phyloP scores from a whole-genome alignment of 1,140 invertebrate genomes.

The Tigriopus japonicus region DNA sequence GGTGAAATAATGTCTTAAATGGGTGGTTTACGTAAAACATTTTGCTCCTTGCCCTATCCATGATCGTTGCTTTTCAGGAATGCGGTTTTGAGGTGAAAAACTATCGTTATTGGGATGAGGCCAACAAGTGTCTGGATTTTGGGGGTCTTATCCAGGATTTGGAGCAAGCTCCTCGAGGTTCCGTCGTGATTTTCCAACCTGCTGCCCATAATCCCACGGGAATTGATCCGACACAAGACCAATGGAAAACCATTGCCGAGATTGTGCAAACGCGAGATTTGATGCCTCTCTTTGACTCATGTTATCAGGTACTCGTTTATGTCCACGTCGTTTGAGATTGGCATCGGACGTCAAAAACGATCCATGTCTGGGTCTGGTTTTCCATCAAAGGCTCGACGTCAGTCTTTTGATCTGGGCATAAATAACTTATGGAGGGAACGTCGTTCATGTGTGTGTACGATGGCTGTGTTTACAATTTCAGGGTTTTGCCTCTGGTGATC shows the following conservation, averaged over 20 bases:
- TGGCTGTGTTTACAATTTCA: constrained; percentile 29
- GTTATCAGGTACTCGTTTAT: constrained; percentile 36
- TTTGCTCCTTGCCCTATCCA: too few species aligned
- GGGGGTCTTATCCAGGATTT: constrained; percentile 64
- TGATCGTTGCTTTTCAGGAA: too few species aligned
- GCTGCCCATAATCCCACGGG: constrained; percentile 98
- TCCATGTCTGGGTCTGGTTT: too few species aligned
- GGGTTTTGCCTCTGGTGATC: constrained; percentile 86
- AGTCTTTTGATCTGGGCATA: too few species aligned
- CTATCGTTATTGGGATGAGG: constrained; percentile 83
- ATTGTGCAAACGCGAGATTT: constrained; percentile 53
- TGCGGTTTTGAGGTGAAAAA: too few species aligned
- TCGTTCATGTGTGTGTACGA: too few species aligned
- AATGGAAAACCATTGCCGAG: constrained; percentile 61
- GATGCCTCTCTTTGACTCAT: constrained; percentile 83
- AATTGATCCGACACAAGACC: constrained; percentile 60
- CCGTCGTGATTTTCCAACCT: constrained; percentile 80
- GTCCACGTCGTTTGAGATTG: too few species aligned
- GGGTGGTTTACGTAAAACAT: too few species aligned
- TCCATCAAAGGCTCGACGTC: too few species aligned
- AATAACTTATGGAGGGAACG: too few species aligned
- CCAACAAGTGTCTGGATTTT: constrained; percentile 54
- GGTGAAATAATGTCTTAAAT: too few species aligned
- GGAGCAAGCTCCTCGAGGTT: constrained; percentile 53
- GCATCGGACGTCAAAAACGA: too few species aligned